Evolutionary conservation across 2,113 vertebrate species (phyloP).

Genomic region (Nematolebias whitei): DNA sequence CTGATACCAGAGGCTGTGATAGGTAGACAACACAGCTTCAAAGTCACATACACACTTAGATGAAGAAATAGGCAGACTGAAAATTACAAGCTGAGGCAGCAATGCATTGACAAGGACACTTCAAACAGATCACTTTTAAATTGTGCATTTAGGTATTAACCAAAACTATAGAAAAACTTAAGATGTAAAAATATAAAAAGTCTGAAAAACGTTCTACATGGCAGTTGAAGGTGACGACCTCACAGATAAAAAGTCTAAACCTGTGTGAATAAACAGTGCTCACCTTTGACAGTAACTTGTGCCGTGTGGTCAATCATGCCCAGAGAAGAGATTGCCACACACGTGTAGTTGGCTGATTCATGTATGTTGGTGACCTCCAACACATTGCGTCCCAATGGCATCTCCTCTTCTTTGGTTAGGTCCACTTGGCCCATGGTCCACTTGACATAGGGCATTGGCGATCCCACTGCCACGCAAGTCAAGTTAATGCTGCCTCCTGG

Average conservation of each 20-base stretch:
- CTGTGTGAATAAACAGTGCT: constrained; percentile 25
- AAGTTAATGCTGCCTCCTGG: constrained; percentile 94
- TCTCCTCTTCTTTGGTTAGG: constrained; percentile 93
- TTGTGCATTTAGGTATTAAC: constrained; percentile 15
- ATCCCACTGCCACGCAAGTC: constrained; percentile 93
- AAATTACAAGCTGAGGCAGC: not conserved
- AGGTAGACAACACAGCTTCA: constrained; percentile 26
- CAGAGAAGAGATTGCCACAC: constrained; percentile 93
- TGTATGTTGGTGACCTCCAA: constrained; percentile 90
- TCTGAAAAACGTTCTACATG: too few relatives aligned
- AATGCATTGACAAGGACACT: constrained; percentile 12
- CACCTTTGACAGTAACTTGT: constrained; percentile 95
- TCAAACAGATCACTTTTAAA: constrained; percentile 23
- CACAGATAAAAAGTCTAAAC: not conserved
- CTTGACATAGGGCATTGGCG: constrained; percentile 96
- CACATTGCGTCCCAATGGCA: constrained; percentile 93
- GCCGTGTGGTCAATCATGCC: constrained; percentile 92
- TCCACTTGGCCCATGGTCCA: constrained; percentile 89
- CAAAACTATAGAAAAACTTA: not conserved
- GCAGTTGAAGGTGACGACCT: too few relatives aligned
- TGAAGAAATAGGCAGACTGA: constrained; percentile 7
- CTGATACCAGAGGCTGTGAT: constrained; percentile 47
- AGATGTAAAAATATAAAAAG: not conserved
- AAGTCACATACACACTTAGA: constrained; percentile 17
- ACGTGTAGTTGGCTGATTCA: constrained; percentile 92